Percentiles rank a stretch among this genome's conserved stretches.
Evolutionary conservation across 2,888 invertebrate genomes (phyloP).

Genomic region (Caenorhabditis sulstoni): DNA sequence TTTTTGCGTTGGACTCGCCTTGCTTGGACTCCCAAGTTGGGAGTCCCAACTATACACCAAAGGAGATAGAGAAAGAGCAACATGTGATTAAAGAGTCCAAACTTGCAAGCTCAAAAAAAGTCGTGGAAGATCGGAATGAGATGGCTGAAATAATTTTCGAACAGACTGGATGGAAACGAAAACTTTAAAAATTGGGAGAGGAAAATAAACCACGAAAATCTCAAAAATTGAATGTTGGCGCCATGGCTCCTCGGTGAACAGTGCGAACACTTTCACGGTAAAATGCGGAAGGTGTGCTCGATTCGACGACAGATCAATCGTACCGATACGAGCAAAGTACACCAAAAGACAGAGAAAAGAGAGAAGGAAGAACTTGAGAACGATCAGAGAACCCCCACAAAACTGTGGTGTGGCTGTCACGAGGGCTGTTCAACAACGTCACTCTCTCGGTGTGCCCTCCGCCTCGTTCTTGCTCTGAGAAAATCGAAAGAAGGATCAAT

Average conservation of each 20-base stretch:
- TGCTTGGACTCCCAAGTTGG: too few relatives aligned
- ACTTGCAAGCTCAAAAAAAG: too few relatives aligned
- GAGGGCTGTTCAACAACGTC: conserved; percentile 32
- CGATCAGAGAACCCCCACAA: conserved; percentile 42
- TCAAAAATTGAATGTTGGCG: conserved; percentile 8
- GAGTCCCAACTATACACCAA: too few relatives aligned
- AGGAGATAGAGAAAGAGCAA: too few relatives aligned
- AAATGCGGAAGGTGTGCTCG: conserved; percentile 2
- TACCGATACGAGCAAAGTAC: conserved; percentile 42
- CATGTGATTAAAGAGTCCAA: too few relatives aligned
- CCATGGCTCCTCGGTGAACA: conserved; percentile 1
- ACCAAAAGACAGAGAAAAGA: conserved; percentile 10
- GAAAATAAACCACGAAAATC: not conserved
- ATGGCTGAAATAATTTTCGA: too few relatives aligned
- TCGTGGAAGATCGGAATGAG: too few relatives aligned
- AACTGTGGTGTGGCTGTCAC: conserved; percentile 54
- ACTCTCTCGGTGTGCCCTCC: not conserved
- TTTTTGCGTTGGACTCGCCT: not conserved
- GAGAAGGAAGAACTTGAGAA: conserved; percentile 12
- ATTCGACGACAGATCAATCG: conserved; percentile 23
- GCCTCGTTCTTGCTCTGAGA: too few relatives aligned
- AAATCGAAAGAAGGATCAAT: not conserved
- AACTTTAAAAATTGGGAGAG: not conserved
- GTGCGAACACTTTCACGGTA: conserved; percentile 2
- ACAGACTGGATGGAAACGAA: not conserved